Evolutionary conservation across 2,888 invertebrate species (phyloP), one percentile per base, ranked within the genome.

Genomic region (Drosophila ustulata): DNA sequence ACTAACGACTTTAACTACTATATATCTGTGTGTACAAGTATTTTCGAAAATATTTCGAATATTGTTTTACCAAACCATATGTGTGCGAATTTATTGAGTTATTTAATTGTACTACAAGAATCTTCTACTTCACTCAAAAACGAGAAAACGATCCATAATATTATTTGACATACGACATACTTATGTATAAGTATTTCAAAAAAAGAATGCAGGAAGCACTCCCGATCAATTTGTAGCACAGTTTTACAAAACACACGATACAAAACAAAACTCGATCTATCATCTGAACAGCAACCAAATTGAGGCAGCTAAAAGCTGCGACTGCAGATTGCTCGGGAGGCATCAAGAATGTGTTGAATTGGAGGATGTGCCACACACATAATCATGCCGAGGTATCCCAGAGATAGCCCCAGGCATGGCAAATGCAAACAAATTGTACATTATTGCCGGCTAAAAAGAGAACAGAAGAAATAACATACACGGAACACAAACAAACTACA

Each of bases 61-160:
- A 77, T 75, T 82, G 53, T 83, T 83, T 83, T 83, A 86, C 83
- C 83, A 83, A 78, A 75, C 88, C 82, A 83, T 83, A 80, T 82
- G 79, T 75, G 53, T 71, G 80, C 78, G 55, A 71, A 59, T 57
- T 52, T 45, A 32, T 73, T 73, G 26, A 32, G 70, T 73, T 75
- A n/a, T 13, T 46, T 18, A 41, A 43, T 56, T 56, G 11, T 41
- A 51, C 34, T 45, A 25, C 57, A 34, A 37, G 11, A 41, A 18
- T 18, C 32, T 56, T 45, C 55, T 34, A 45, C 25, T 13, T 56
- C 32, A 34, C 13, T 25, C 55, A 13, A 41, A 18, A 18, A 5
- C 4, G 18, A 41, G 23, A 32, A 45, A 45, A 45, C 32, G 25
- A 56, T 45, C 55, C 55, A 56, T 25, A 45, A 45, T 64, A 56